Percentiles rank a stretch among this genome's conserved stretches.
phyloP scores from a whole-genome alignment of 2,113 vertebrate species.

The Pelusios castaneus region DNA sequence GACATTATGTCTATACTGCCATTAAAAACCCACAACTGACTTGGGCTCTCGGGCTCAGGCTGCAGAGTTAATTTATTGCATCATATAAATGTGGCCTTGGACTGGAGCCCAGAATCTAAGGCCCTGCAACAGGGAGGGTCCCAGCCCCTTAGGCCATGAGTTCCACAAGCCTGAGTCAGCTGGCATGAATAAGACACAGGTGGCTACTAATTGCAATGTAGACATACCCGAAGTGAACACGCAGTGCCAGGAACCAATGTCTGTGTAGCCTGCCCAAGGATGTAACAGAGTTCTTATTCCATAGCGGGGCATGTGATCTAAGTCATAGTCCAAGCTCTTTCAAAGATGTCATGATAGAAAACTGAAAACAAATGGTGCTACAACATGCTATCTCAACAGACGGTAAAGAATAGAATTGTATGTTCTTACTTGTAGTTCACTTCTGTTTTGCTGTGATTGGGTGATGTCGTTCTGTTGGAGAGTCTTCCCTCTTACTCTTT shows the following conservation, averaged over 20 bases:
- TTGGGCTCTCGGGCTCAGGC: neutral
- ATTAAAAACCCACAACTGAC: neutral
- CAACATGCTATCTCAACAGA: neutral
- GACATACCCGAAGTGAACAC: no score
- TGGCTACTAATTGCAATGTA: no score
- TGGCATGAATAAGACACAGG: no score
- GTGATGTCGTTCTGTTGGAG: constrained; percentile 28
- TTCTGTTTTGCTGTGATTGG: neutral
- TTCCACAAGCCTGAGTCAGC: neutral
- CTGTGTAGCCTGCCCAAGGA: no score
- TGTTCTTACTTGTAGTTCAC: neutral
- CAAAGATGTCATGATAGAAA: neutral
- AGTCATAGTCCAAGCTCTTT: neutral
- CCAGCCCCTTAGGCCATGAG: neutral
- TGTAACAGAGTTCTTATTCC: no score
- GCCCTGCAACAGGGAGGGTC: neutral
- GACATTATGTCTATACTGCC: neutral
- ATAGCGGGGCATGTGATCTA: neutral
- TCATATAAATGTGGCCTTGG: neutral
- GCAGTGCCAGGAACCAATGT: no score
- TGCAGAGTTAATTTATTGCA: neutral
- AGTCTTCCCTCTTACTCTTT: neutral
- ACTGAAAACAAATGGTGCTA: neutral
- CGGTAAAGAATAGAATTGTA: neutral
- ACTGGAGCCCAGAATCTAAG: neutral